Base-by-base conservation (phyloP, 2,797 vertebrate genomes). In the Tangara arthus region DNA sequence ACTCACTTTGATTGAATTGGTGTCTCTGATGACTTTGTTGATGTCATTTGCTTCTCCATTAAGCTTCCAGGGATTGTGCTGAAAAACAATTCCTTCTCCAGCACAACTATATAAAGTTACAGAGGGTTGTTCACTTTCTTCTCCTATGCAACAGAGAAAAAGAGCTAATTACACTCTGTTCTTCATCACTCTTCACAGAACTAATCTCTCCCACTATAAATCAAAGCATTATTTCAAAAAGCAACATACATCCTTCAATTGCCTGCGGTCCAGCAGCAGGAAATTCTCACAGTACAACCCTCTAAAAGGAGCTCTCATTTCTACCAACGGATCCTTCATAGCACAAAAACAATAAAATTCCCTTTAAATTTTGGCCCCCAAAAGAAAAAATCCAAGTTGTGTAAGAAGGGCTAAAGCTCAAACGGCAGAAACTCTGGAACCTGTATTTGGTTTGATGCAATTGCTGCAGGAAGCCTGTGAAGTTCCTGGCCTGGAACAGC, bases 41-140 rank as follows among this genome's bases (percentile, higher is more conserved):
- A 99, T 98, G 96, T 99, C 98, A 19, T 94, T 96, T 63, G 99
- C 99, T 61, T 99, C 99, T 24, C 96, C 98, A 12, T 93, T 97
- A 76, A 99, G 98, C 55, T 98, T 99, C 93, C 98, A 97, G 30
- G 98, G 98, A 65, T 99, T 98, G 70, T 99, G 99, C 53, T 99
- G 99, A 76, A 99, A 98, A 96, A 99, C 98, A 81, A 98, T 37
- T 14, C 99, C 99, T 92, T 99, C 99, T 9, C 99, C 99, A 17
- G 98, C 99, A 78, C 99, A 99, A 97, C 99, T 99, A 91, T 99
- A 99, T 76, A 99, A 96, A 30, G 98, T 99, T 95, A 97, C 97
- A 44, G 98, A 96, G 24, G 97, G 95, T 53, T 98, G 98, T 81
- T 98, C 99, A 82, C 97, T 98, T 35, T 98, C 97, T 64, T 97